Evolutionary conservation across 2,888 invertebrate genomes (phyloP).

Genomic region (Argyresthia albistria): DNA sequence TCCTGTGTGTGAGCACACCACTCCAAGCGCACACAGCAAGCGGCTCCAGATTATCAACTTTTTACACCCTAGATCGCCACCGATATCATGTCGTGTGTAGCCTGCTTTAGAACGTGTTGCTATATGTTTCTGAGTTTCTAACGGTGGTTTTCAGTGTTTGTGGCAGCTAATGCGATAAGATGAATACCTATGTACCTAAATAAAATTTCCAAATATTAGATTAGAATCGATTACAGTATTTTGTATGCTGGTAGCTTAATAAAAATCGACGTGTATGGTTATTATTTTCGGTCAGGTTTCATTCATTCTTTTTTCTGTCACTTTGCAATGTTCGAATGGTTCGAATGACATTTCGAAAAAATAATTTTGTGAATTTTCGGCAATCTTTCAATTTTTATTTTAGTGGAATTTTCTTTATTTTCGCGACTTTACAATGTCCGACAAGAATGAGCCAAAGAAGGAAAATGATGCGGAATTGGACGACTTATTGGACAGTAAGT

Average conservation of each 20-base stretch:
- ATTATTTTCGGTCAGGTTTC: background rate
- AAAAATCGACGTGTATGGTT: too few species aligned
- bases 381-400: background rate
- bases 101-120: too few species aligned
- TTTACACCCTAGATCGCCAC: too few species aligned
- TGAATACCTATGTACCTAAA: too few species aligned
- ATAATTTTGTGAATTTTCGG: background rate
- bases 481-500: slow-evolving; percentile 83
- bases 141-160: too few species aligned
- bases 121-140: too few species aligned
- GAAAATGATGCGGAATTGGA: slow-evolving; percentile 78
- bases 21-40: too few species aligned
- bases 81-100: too few species aligned
- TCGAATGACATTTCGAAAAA: background rate
- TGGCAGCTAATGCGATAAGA: too few species aligned
- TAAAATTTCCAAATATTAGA: background rate
- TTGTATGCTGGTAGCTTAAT: too few species aligned
- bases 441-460: slow-evolving; percentile 42
- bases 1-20: too few species aligned
- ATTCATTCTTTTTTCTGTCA: slow-evolving; percentile 4
- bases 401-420: background rate
- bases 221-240: background rate
- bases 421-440: slow-evolving; percentile 36
- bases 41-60: too few species aligned
- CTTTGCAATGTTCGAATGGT: background rate